Evolutionary conservation across 2,888 invertebrate species (phyloP).

Genomic region (Phymatocera aterrima): DNA sequence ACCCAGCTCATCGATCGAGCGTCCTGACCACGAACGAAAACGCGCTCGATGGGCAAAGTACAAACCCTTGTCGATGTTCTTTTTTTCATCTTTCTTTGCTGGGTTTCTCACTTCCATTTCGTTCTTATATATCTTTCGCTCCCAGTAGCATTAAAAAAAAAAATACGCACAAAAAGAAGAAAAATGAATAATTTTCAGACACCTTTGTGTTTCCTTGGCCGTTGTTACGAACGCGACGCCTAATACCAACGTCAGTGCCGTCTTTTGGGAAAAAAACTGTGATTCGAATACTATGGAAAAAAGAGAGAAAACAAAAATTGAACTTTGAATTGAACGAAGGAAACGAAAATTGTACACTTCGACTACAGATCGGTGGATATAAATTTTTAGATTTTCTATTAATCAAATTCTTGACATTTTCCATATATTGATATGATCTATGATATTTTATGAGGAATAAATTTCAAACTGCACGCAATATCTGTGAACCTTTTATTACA

Average conservation of each 20-base stretch:
- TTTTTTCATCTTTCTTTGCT: not conserved
- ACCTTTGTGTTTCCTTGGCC: no score
- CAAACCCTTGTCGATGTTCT: not conserved
- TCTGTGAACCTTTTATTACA: not conserved
- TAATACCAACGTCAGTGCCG: no score
- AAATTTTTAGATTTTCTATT: not conserved
- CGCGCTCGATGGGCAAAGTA: slow-evolving; percentile 3
- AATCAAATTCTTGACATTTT: not conserved
- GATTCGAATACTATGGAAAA: no score
- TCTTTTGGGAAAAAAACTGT: no score
- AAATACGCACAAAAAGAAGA: no score
- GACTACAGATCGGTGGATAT: no score
- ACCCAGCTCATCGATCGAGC: slow-evolving; percentile 21
- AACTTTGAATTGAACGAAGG: no score
- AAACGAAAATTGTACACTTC: no score
- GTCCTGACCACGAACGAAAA: slow-evolving; percentile 17
- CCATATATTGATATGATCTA: not conserved
- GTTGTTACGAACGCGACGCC: no score
- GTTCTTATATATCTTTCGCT: not conserved
- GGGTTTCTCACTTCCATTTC: not conserved
- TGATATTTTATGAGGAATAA: not conserved
- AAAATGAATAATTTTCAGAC: no score
- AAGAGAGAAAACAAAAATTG: no score
- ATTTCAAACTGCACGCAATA: slow-evolving; percentile 17
- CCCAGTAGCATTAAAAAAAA: not conserved